Base-by-base conservation (phyloP, 2,888 invertebrate genomes). In the Mermis nigrescens region DNA sequence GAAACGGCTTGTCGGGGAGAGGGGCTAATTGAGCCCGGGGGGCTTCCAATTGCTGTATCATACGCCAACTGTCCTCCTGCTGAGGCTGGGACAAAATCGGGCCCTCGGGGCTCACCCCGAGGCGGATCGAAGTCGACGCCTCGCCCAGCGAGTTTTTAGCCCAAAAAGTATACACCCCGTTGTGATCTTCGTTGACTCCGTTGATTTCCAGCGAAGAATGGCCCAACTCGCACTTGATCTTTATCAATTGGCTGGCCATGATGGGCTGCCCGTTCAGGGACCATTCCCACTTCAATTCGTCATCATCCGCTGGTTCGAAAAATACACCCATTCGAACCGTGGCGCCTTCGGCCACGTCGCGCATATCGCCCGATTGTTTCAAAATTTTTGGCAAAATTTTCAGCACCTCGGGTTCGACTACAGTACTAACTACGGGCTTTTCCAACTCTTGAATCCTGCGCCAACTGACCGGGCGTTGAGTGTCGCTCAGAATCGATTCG, bases 271-370 rank as follows among this genome's bases (percentile, higher is more conserved):
- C 60, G 29, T 63, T 63, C 24, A 27, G 28, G 2, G 26, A 7
- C 61, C 61, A 61, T 19, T 31, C 46, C 28, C 65, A 67, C 61
- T 64, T 65, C n/a, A 92, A 78, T 63, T 85, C 83, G 0, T 88
- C 80, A 76, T 92, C 92, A 58, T 90, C 89, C 0, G 91, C 89
- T 19, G 92, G 92, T 70, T 91, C 91, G n/a, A 91, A 80, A 27
- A 89, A 81, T n/a, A 89, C 90, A 76, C 91, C 91, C 72, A 92
- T 88, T 75, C 91, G 90, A 61, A 85, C 87, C 1, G 89, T 86
- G 76, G 87, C 86, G 71, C 88, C 88, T 76, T 92, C 91, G 19
- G 64, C 81, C 65, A 89, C 84, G 63, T 80, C 80, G 67, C 90
- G 89, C 66, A 89, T 85, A 69, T 89, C 90, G 73, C 89, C 87